These are phyloP conservation scores for Amblyjoppa proteus DNA, from an alignment of 2,888 invertebrate species.

Conservation along the genomic window DNA sequence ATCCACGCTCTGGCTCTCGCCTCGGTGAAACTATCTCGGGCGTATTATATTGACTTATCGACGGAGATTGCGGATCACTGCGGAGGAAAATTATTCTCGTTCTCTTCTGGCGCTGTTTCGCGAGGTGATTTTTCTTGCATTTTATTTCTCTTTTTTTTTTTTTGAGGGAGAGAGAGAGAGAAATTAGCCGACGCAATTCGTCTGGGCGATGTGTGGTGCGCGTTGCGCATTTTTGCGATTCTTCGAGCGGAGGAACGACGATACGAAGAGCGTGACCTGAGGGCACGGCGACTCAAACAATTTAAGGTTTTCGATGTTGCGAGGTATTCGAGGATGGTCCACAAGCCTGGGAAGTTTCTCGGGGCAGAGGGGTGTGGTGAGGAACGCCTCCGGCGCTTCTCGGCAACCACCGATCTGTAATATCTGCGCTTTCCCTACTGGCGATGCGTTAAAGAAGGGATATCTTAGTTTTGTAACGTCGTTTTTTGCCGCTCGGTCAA, in stretches of 20 bases:
- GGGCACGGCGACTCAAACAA: slow-evolving; percentile 72
- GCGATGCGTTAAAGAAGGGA: background rate
- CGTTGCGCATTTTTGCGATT: no score
- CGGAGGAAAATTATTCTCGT: slow-evolving; percentile 53
- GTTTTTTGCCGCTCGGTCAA: background rate
- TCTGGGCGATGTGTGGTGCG: no score
- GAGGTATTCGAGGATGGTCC: slow-evolving; percentile 77
- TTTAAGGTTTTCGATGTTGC: slow-evolving; percentile 79
- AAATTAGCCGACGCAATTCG: no score
- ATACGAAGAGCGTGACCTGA: slow-evolving; percentile 51
- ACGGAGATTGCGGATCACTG: slow-evolving; percentile 45
- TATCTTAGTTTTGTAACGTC: background rate
- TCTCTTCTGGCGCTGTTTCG: slow-evolving; percentile 2
- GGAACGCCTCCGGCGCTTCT: slow-evolving; percentile 12
- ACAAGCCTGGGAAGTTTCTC: slow-evolving; percentile 74
- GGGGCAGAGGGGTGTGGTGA: background rate
- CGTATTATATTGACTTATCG: slow-evolving; percentile 56
- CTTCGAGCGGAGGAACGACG: background rate
- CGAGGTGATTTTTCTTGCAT: background rate
- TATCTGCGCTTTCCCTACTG: background rate
- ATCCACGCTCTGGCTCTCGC: slow-evolving; percentile 28
- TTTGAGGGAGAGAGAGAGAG: no score
- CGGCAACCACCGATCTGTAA: background rate
- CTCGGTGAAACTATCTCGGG: slow-evolving; percentile 45
- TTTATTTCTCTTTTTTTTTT: background rate